Conservation (phyloP, 2,113 vertebrate genomes). For the Melanerpes aurifrons region DNA sequence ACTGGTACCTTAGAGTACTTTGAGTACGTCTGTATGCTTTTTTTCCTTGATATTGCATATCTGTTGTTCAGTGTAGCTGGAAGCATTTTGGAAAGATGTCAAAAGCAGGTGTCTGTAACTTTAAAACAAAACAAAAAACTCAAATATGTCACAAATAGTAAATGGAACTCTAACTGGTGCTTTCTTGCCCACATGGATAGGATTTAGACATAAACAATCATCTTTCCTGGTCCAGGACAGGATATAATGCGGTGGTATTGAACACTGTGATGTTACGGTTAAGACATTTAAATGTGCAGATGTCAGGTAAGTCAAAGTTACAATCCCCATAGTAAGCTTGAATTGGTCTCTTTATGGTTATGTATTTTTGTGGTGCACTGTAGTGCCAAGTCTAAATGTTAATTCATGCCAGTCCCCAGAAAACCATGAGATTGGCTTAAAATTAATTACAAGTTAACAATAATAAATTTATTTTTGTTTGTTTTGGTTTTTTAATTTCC, state of each 20-base stretch:
- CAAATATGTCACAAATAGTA: not conserved
- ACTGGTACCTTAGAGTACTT: not conserved
- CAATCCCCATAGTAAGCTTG: not conserved
- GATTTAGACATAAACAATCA: not conserved
- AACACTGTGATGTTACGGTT: not conserved
- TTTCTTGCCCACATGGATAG: not conserved
- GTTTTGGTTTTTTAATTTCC: not conserved
- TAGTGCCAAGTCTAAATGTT: not conserved
- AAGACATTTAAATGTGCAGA: not conserved
- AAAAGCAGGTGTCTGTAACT: not conserved
- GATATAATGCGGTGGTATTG: not conserved
- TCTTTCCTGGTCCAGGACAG: not conserved
- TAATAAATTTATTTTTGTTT: not conserved
- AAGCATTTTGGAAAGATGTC: not conserved
- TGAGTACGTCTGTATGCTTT: not conserved
- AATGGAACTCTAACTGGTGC: not conserved
- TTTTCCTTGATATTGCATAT: not conserved
- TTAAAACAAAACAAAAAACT: not conserved
- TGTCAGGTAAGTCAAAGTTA: conserved; percentile 23
- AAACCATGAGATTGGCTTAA: not conserved
- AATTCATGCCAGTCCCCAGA: not conserved
- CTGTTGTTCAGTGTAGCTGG: not conserved
- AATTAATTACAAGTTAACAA: not conserved
- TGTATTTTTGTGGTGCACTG: not conserved
- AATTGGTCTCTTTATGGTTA: not conserved